phyloP scores from a whole-genome alignment of 2,113 vertebrate species.

The Paraplagusia blochii region DNA sequence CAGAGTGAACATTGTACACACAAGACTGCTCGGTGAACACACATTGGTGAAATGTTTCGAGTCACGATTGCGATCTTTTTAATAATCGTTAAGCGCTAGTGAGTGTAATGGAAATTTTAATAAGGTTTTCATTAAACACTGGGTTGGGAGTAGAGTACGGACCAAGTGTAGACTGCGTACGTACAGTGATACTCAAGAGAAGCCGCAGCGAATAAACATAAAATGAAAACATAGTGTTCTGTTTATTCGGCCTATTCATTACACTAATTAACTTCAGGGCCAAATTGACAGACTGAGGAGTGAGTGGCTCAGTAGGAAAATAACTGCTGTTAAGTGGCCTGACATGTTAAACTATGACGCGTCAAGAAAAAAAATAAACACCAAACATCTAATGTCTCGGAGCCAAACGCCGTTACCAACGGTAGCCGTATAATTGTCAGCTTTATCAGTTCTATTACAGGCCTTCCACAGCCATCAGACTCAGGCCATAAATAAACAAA shows the following conservation, averaged over 20 bases:
- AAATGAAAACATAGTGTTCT: background rate
- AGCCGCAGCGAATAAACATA: background rate
- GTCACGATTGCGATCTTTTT: too few relatives aligned
- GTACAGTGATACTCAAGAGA: background rate
- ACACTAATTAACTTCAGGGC: conserved; percentile 27
- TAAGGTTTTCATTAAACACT: too few relatives aligned
- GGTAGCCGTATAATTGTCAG: conserved; percentile 65
- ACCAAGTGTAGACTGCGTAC: too few relatives aligned
- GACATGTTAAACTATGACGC: conserved; percentile 30
- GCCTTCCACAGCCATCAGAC: conserved; percentile 49
- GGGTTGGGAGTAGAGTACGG: too few relatives aligned
- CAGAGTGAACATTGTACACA: too few relatives aligned
- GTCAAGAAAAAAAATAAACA: conserved; percentile 43
- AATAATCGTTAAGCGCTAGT: too few relatives aligned
- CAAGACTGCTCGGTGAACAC: too few relatives aligned
- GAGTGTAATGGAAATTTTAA: too few relatives aligned
- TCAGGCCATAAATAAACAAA: conserved; percentile 62
- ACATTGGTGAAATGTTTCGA: too few relatives aligned
- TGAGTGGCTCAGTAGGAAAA: conserved; percentile 21
- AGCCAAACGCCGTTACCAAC: conserved; percentile 65
- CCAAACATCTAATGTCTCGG: conserved; percentile 47
- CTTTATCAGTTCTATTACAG: conserved; percentile 76
- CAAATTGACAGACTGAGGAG: conserved; percentile 21
- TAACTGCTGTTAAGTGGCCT: conserved; percentile 1
- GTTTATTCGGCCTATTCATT: background rate